Evolutionary conservation across 53 echinoderm and acorn worm genomes (phyloP).

Genomic region (Paracentrotus lividus): DNA sequence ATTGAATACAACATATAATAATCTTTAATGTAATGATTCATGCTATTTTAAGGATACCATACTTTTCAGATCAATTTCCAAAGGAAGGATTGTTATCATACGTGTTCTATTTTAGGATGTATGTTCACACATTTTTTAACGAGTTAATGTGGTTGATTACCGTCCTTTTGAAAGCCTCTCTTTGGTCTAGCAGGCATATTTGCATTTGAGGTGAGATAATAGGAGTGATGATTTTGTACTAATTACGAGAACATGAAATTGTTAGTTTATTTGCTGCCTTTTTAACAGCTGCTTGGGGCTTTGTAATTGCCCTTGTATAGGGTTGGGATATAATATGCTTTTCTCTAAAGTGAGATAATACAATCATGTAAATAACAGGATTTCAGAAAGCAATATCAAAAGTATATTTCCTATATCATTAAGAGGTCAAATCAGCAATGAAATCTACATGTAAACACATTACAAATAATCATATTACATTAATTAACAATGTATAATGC

Average conservation of each 20-base stretch:
- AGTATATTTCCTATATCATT: too few species aligned
- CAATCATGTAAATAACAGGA: neutral
- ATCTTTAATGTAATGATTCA: neutral
- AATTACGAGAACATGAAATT: neutral
- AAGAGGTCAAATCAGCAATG: too few species aligned
- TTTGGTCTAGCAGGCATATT: neutral
- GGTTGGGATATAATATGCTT: neutral
- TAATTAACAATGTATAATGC: too few species aligned
- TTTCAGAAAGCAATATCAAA: too few species aligned
- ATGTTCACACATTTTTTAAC: neutral
- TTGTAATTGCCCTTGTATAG: neutral
- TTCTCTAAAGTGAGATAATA: neutral
- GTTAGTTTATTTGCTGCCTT: neutral
- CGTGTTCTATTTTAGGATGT: neutral
- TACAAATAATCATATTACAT: too few species aligned
- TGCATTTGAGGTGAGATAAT: neutral
- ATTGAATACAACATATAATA: neutral
- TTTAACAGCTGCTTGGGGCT: slow-evolving; percentile 8
- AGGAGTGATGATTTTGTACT: neutral
- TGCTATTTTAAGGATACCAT: neutral
- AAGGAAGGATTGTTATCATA: neutral
- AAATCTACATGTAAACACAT: too few species aligned
- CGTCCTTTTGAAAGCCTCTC: neutral
- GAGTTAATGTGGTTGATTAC: neutral
- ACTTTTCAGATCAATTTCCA: neutral